Base-by-base conservation (phyloP, 2,888 invertebrate genomes). In the Andrena hattorfiana region DNA sequence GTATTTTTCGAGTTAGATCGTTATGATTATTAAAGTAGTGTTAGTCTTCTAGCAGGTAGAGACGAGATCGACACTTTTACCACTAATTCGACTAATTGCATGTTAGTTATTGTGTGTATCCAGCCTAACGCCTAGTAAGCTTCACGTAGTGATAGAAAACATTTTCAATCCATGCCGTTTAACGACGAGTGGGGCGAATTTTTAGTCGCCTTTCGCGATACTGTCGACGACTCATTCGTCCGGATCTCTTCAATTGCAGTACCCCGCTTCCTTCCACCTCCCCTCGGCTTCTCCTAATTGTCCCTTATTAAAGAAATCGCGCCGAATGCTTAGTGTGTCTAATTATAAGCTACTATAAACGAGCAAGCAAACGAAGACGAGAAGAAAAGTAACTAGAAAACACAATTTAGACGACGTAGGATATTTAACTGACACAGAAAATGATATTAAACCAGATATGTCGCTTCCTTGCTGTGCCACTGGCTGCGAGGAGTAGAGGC, bases 1-100 rank as follows among this genome's bases (percentile, higher is more conserved):
- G 89, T 93, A 93, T 90, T 92, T 92, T 93, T 89, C 81, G 85
- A 89, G 89, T 88, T 56, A 56, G 56, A 56, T 56, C 23, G 10
- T 91, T 72, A 72, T 90, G 90, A 79, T 89, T 88, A 91, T 86
- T 89, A 83, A 86, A 81, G 51, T 88, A 87, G 87, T 78, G 77
- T 83, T 89, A 90, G 78, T 66, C 63, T 80, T 49, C 30, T 88
- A 82, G 80, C 77, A 26, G 51, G 23, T 84, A 87, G 87, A 51
- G 56, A 83, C 66, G 82, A 77, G 64, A 28, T 56, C 16, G 59
- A 20, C 82, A 81, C 71, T 74, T 85, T 84, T 78, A 83, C 73
- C 75, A 74, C 71, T 56, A 56, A 56, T 56, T 78, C 68, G 84
- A 89, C 70, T 90, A 89, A 76, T 88, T 89, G 91, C 91, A 91